Evolutionary conservation across 2,113 vertebrate genomes (phyloP).

Genomic region (Lophura nycthemera): DNA sequence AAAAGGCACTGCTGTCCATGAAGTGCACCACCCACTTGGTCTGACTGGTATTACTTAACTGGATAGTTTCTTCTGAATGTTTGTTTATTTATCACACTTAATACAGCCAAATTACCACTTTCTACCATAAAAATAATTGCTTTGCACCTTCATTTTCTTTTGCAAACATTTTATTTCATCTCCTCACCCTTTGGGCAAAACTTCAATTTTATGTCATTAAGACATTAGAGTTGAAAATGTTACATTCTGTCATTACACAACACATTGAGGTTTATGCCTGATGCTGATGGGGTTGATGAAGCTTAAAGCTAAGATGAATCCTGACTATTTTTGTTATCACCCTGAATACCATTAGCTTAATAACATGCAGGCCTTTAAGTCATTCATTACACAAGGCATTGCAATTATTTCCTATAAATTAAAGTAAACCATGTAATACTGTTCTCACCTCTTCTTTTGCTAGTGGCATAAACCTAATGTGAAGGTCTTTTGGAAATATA

Average conservation of each 20-base stretch:
- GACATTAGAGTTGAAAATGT: slow-evolving; percentile 65
- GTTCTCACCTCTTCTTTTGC: neutral
- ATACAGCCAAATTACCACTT: neutral
- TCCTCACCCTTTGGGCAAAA: slow-evolving; percentile 62
- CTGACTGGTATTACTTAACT: neutral
- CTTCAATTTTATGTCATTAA: slow-evolving; percentile 71
- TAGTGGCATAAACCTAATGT: neutral
- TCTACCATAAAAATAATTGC: slow-evolving; percentile 26
- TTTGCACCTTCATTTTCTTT: slow-evolving; percentile 38
- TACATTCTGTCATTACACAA: slow-evolving; percentile 60
- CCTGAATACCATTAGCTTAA: neutral
- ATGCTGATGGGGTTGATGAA: neutral
- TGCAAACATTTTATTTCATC: slow-evolving; percentile 62
- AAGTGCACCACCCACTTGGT: neutral
- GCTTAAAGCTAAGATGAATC: slow-evolving; percentile 32
- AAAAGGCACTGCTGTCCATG: neutral
- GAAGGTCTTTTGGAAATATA: neutral
- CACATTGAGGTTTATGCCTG: slow-evolving; percentile 38
- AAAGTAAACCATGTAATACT: neutral
- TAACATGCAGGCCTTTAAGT: neutral
- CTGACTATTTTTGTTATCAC: neutral
- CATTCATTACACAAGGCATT: neutral
- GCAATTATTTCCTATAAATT: neutral
- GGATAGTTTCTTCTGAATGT: neutral
- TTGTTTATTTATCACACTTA: neutral